These are phyloP conservation scores for Neolamprologus hecqui DNA, from an alignment of 2,113 vertebrate species.

Conservation along the genomic window DNA sequence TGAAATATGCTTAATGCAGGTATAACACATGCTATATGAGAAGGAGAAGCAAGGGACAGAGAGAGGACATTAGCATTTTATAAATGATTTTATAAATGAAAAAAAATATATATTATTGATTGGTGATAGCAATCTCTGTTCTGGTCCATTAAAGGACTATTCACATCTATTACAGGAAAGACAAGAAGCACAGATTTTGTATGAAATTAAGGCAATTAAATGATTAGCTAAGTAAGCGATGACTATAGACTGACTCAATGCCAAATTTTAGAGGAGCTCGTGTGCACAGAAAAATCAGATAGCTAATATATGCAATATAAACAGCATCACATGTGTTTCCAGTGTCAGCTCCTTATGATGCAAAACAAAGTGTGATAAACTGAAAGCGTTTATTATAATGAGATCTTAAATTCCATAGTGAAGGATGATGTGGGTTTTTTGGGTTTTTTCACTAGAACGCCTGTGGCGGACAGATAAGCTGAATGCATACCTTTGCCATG, in stretches of 20 bases:
- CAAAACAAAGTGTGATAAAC: neutral
- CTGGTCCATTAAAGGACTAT: neutral
- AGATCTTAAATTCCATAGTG: neutral
- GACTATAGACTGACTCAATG: neutral
- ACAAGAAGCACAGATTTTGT: neutral
- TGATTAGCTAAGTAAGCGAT: neutral
- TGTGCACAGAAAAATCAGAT: neutral
- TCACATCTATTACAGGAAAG: neutral
- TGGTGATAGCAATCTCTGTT: neutral
- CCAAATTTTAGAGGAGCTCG: neutral
- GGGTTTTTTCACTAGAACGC: accelerated
- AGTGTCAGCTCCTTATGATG: neutral
- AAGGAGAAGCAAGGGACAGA: neutral
- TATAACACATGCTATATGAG: neutral
- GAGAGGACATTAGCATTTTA: neutral
- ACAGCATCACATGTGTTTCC: neutral
- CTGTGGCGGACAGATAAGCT: neutral
- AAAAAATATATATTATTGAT: accelerated
- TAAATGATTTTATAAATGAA: neutral
- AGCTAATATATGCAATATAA: neutral
- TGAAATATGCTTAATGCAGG: neutral
- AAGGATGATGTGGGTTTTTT: neutral
- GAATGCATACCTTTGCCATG: neutral
- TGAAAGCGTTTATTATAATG: neutral
- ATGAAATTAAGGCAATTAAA: neutral